These are phyloP conservation scores for Muntiacus muntjak DNA, from an alignment of 2,113 vertebrate genomes.

Conservation along the genomic window DNA sequence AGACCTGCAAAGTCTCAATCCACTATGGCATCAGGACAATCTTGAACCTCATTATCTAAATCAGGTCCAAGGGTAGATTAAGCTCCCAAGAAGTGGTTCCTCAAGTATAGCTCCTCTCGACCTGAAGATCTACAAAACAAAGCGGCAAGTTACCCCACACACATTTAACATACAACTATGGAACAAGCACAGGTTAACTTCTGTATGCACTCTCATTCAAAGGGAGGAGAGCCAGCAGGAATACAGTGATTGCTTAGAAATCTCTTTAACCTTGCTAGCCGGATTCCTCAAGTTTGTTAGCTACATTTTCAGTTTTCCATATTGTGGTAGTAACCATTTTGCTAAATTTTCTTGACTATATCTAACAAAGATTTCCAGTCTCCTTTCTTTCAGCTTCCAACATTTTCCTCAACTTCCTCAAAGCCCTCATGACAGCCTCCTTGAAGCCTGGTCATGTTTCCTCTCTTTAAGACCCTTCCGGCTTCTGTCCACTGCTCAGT, in stretches of 20 bases:
- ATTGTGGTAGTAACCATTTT: neutral
- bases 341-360: neutral
- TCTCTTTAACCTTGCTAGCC: neutral
- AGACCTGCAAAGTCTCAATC: neutral
- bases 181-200: neutral
- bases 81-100: neutral
- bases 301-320: neutral
- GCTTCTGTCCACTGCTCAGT: neutral
- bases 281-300: neutral
- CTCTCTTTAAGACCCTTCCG: neutral
- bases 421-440: neutral
- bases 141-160: neutral
- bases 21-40: neutral
- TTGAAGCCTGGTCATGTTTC: neutral
- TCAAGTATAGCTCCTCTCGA: constrained; percentile 9
- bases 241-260: neutral
- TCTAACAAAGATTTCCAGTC: neutral
- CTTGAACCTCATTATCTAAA: neutral
- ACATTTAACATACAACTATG: neutral
- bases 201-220: neutral
- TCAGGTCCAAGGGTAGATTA: neutral
- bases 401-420: neutral
- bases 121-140: constrained; percentile 45
- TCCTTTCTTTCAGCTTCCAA: neutral
- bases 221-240: neutral